Percentiles rank a stretch among this genome's conserved stretches.
Conservation (phyloP, 2,113 vertebrate genomes). For the Hucho hucho region DNA sequence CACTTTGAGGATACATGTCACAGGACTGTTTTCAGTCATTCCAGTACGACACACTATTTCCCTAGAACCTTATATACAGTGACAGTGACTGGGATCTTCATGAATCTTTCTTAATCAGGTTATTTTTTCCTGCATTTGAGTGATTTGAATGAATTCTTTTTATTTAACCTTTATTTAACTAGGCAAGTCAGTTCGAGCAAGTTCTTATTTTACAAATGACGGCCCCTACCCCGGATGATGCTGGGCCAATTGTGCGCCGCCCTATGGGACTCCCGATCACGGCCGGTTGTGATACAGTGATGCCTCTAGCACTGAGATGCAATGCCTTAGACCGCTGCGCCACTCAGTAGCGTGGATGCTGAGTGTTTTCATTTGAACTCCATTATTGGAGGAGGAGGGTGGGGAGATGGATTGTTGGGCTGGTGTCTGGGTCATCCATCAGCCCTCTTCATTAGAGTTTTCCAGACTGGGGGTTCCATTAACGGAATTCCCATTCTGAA, state of each 20-base stretch:
- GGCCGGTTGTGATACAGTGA: no score
- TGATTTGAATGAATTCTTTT: constrained; percentile 39
- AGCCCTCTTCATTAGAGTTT: background rate
- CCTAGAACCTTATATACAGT: background rate
- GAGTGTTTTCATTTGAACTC: constrained; percentile 49
- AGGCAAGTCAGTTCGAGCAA: no score
- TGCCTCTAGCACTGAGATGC: no score
- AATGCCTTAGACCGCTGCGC: no score
- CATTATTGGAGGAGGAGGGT: constrained; percentile 49
- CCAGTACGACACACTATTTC: constrained; percentile 8
- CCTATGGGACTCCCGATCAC: no score
- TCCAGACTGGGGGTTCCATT: background rate
- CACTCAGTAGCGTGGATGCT: constrained; percentile 9
- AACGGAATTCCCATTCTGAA: background rate
- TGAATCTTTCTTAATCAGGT: constrained; percentile 62
- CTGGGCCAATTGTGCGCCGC: no score
- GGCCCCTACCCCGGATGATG: no score
- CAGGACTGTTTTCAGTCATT: no score
- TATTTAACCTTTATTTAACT: no score
- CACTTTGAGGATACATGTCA: no score
- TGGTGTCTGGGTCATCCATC: constrained; percentile 29
- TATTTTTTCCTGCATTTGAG: constrained; percentile 37
- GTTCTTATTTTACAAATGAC: no score
- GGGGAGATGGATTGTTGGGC: constrained; percentile 26
- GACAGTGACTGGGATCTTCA: constrained; percentile 51